Conservation (phyloP, 2,888 invertebrate genomes). For the Cheilosia impressa region DNA sequence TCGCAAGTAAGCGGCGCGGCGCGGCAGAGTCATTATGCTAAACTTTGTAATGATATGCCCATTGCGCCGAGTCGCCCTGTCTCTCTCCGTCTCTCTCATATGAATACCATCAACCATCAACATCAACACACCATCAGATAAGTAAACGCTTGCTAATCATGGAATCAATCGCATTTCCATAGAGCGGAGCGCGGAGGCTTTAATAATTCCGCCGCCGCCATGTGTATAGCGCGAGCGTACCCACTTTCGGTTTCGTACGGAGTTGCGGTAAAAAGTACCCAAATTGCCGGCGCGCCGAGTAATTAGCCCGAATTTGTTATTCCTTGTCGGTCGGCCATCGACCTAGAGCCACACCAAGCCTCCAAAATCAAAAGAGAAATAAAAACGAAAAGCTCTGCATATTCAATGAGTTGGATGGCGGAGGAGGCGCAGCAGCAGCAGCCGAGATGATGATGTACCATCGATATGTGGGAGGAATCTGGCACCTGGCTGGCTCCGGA, state of each 20-base stretch:
- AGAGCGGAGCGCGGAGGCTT: slow-evolving; percentile 42
- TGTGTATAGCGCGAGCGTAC: slow-evolving; percentile 20
- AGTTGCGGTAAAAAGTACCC: slow-evolving; percentile 36
- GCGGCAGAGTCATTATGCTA: slow-evolving; percentile 67
- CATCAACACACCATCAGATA: slow-evolving; percentile 65
- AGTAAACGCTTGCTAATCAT: slow-evolving; percentile 73
- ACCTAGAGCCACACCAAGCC: slow-evolving; percentile 42
- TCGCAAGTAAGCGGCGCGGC: slow-evolving; percentile 21
- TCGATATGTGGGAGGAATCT: slow-evolving; percentile 70
- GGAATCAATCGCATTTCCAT: slow-evolving; percentile 73
- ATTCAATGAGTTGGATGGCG: slow-evolving; percentile 54
- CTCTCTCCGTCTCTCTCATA: slow-evolving; percentile 28
- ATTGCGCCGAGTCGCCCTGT: slow-evolving; percentile 36
- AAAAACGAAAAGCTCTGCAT: slow-evolving; percentile 56
- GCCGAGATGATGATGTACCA: slow-evolving; percentile 39
- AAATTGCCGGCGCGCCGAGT: slow-evolving; percentile 53
- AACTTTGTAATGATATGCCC: slow-evolving; percentile 75
- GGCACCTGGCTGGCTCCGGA: slow-evolving; percentile 67
- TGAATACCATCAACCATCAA: slow-evolving; percentile 60
- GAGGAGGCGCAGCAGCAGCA: slow-evolving; percentile 23
- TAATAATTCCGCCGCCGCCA: slow-evolving; percentile 27
- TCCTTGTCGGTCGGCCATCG: slow-evolving; percentile 62
- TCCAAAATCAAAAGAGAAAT: slow-evolving; percentile 8
- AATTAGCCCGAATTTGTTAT: slow-evolving; percentile 73
- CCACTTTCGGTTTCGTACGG: slow-evolving; percentile 62